Percentiles rank a stretch among this genome's conserved stretches.
Evolutionary conservation across 2,113 vertebrate genomes (phyloP).

Genomic region (Gavialis gangeticus): DNA sequence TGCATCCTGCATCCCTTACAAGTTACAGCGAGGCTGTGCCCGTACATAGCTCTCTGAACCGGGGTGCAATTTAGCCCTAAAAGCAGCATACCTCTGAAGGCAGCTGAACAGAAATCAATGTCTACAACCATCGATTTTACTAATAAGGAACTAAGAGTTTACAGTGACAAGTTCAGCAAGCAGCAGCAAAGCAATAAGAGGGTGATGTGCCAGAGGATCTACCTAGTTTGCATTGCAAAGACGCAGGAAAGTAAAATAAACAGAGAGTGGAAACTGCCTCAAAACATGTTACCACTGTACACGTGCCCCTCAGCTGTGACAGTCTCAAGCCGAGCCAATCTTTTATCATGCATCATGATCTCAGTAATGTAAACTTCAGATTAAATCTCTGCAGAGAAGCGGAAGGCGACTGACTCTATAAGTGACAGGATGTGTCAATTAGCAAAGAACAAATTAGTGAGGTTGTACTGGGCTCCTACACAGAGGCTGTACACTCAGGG

Average conservation of each 20-base stretch:
- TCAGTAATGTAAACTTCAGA: slow-evolving; percentile 21
- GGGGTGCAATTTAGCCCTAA: background rate
- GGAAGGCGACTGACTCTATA: background rate
- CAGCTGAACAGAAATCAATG: background rate
- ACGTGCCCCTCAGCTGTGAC: background rate
- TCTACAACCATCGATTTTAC: background rate
- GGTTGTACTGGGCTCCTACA: background rate
- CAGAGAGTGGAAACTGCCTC: slow-evolving; percentile 38
- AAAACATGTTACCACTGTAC: background rate
- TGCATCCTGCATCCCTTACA: accelerated
- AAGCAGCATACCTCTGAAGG: background rate
- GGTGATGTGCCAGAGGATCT: background rate
- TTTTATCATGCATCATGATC: background rate
- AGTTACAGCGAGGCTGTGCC: no score
- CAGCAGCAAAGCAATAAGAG: background rate
- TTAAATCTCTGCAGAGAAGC: background rate
- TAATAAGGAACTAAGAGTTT: background rate
- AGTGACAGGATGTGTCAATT: background rate
- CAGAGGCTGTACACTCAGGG: background rate
- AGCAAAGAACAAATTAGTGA: background rate
- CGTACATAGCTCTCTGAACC: background rate
- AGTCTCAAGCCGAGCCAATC: slow-evolving; percentile 24
- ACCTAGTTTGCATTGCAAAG: accelerated
- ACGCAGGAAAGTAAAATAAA: background rate
- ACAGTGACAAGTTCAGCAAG: background rate